A percentile compares a stretch with the other conserved stretches of the same genome.
These are phyloP conservation scores for Pseudorasbora parva DNA, from an alignment of 2,113 vertebrate genomes.

Conservation along the genomic window DNA sequence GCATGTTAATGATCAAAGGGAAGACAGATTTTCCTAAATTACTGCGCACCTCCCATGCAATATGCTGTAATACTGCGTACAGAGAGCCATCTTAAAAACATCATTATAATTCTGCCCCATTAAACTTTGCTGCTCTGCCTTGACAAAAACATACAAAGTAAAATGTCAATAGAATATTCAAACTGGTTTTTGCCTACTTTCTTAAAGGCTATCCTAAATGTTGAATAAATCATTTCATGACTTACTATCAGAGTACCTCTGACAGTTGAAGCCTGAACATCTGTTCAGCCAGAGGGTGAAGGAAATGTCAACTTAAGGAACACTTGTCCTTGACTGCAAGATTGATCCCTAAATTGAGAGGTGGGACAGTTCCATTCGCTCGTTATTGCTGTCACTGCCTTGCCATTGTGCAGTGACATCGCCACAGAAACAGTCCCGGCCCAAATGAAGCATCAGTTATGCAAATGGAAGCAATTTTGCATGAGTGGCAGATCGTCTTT, in stretches of 20 bases:
- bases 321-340: conserved; percentile 34
- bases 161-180: not conserved
- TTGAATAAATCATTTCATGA: not conserved
- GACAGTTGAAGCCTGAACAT: conserved; percentile 26
- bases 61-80: not conserved
- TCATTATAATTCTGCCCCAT: not conserved
- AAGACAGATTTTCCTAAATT: not conserved
- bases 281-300: conserved; percentile 21
- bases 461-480: conserved; percentile 71
- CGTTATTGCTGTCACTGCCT: conserved; percentile 63
- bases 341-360: conserved; percentile 59
- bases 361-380: conserved; percentile 46
- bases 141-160: not conserved
- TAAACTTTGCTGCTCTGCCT: not conserved
- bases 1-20: not conserved
- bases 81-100: not conserved
- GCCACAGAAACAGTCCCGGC: conserved; percentile 50
- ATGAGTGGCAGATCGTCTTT: conserved; percentile 64
- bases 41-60: not conserved
- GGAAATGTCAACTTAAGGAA: conserved; percentile 28
- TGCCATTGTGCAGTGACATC: conserved; percentile 54
- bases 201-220: not conserved
- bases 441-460: conserved; percentile 66
- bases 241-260: not conserved
- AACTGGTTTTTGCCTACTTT: not conserved